Evolutionary conservation across 23 tunicate species (phyloP), one percentile per base, ranked within the genome.

Genomic region (Trididemnum clinides): DNA sequence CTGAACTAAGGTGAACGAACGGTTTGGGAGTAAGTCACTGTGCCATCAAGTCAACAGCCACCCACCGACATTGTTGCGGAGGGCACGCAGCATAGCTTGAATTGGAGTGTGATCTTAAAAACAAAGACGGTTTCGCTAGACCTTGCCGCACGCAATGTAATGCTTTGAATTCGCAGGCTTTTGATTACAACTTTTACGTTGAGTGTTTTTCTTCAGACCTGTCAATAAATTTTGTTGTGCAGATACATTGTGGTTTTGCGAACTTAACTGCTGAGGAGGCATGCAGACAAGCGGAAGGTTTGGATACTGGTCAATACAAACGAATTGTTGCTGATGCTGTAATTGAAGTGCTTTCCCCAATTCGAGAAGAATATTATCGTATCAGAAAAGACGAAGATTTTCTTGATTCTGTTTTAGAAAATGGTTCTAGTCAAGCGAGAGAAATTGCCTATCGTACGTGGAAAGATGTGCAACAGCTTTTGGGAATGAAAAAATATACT

Each of bases 281-380:
- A 57, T 89, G 93, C 50, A 33, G 34, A 0, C 31, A 75, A 3
- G 87, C 85, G 7, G 34, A 69, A 29, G 64, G 62, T 2, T 6
- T 85, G 59, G 88, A 89, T 49, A 94, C 98, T 0, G 90, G 98
- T 19, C 84, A 85, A 51, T 94, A 94, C 62, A 94, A 94, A 64
- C 34, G 69, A 37, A 66, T 84, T 0, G 98, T 94, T 6, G 90
- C 98, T 12, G 90, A 89, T 37, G 85, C 77, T 57, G 98, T 94
- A 28, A 83, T 94, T n/a, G 81, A 75, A 15, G 82, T 25, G 4
- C 34, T 94, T 5, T 23, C 87, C 0, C 98, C 98, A 28, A 85
- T 94, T 33, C 64, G 94, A 50, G 84, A 88, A 33, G 74, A 86
- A 38, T 94, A 81, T 82, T 76, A 71, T 15, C 34, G 57, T 7